Conservation (phyloP, 1,140 invertebrate genomes). For the Hermetia illucens region DNA sequence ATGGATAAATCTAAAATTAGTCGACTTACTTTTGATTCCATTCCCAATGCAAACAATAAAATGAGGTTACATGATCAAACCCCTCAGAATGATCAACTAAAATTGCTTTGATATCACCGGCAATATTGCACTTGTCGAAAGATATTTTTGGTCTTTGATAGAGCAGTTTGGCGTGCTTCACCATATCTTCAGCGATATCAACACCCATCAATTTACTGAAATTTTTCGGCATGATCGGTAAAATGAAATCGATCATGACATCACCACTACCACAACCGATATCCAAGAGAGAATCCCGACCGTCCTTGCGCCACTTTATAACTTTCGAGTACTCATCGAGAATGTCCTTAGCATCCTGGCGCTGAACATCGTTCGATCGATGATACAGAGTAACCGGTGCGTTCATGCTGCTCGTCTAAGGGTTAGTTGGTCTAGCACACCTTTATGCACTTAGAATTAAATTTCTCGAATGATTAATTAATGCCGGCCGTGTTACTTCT, state of each 20-base stretch:
- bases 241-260: constrained; percentile 51
- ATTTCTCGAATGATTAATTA: too few relatives aligned
- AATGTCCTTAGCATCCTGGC: constrained; percentile 46
- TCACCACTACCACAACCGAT: constrained; percentile 67
- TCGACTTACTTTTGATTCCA: constrained; percentile 49
- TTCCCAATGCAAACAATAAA: constrained; percentile 74
- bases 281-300: constrained; percentile 47
- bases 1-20: constrained; percentile 12
- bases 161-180: constrained; percentile 44
- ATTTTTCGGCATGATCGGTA: constrained; percentile 42
- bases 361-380: constrained; percentile 47
- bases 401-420: too few relatives aligned
- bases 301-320: constrained; percentile 40
- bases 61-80: constrained; percentile 62
- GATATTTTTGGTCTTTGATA: constrained; percentile 25
- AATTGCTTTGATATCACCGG: constrained; percentile 38
- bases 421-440: too few relatives aligned
- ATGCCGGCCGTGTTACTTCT: too few relatives aligned
- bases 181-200: constrained; percentile 57
- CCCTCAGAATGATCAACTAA: constrained; percentile 19
- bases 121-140: constrained; percentile 39
- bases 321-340: constrained; percentile 45
- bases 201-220: constrained; percentile 38
- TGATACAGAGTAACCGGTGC: constrained; percentile 48
- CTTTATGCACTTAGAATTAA: too few relatives aligned